Evolutionary conservation across 2,797 vertebrate species (phyloP), one percentile per base, ranked within the genome.

Genomic region (Tokudaia muenninki): DNA sequence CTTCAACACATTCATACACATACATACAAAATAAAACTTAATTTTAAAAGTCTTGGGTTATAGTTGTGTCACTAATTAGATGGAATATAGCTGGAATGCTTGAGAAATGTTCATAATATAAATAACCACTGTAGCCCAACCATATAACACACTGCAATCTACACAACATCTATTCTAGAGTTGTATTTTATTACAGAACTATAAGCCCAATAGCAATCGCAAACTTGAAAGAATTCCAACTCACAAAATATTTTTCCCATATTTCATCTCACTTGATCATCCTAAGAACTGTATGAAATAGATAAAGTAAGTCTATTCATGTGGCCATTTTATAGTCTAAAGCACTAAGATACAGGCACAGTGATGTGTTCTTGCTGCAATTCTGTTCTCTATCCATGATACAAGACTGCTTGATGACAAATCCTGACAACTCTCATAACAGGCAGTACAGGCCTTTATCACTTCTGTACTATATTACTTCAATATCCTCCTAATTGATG

Each of bases 401-500:
- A 84, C 22, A 93, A 94, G 67, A 96, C 86, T 87, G 16, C 52
- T 63, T 94, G 24, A n/a, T 94, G 44, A 77, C 59, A 96, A 96
- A 81, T 87, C 44, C 74, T 92, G 37, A 78, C 74, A 84, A 92
- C 17, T 44, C 29, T 75, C 63, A 80, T 34, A 21, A 92, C 24
- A 88, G 72, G 24, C 19, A 91, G 41, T 91, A 24, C 1, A 91
- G 63, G 19, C 6, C 17, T 44, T 95, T 88, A 93, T 91, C 94
- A 86, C 5, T 83, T 96, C 50, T 87, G 67, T 72, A 41, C 63
- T 94, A 83, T 83, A 97, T 92, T 95, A 94, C 63, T 79, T 95
- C 92, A 94, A 61, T 96, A 79, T 95, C 94, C 92, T 92, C 52
- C 70, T 90, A 89, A 88, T 21, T 97, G 83, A 91, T 92, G 24